phyloP scores from a whole-genome alignment of 2,797 vertebrate genomes.

The Sphenodon punctatus region DNA sequence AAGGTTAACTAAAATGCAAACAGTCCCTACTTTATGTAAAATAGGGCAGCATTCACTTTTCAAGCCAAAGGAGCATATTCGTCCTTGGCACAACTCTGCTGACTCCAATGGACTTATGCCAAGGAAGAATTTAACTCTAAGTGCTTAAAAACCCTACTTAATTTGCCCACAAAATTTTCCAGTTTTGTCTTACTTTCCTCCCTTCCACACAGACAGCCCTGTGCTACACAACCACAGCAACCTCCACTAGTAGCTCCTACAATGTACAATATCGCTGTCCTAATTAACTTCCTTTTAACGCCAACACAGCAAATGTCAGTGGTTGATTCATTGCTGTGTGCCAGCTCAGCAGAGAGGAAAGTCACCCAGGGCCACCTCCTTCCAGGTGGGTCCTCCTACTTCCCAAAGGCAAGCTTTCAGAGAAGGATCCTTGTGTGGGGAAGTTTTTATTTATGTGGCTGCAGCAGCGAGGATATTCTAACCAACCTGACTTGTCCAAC shows the following conservation, averaged over 20 bases:
- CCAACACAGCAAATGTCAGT: not conserved
- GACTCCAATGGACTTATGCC: slow-evolving; percentile 19
- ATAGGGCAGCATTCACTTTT: slow-evolving; percentile 16
- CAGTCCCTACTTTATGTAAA: slow-evolving; percentile 56
- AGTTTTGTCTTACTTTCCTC: not conserved
- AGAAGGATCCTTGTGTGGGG: not conserved
- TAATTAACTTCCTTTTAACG: not conserved
- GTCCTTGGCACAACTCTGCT: slow-evolving; percentile 11
- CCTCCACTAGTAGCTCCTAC: not conserved
- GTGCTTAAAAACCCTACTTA: slow-evolving; percentile 13
- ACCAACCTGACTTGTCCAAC: not conserved
- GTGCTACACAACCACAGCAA: not conserved
- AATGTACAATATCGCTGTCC: rapidly evolving
- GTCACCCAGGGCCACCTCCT: not conserved
- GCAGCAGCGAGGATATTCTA: not conserved
- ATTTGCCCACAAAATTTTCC: not conserved
- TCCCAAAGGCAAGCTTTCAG: not conserved
- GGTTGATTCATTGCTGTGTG: not conserved
- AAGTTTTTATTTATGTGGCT: not conserved
- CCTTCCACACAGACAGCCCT: not conserved
- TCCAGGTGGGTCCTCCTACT: not conserved
- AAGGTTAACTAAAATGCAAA: slow-evolving; percentile 49
- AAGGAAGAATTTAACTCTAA: slow-evolving; percentile 8
- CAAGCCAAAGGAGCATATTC: slow-evolving; percentile 13
- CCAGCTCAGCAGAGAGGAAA: not conserved